Conservation (phyloP, 1,140 invertebrate species). For the Pemphigus obesinymphae region DNA sequence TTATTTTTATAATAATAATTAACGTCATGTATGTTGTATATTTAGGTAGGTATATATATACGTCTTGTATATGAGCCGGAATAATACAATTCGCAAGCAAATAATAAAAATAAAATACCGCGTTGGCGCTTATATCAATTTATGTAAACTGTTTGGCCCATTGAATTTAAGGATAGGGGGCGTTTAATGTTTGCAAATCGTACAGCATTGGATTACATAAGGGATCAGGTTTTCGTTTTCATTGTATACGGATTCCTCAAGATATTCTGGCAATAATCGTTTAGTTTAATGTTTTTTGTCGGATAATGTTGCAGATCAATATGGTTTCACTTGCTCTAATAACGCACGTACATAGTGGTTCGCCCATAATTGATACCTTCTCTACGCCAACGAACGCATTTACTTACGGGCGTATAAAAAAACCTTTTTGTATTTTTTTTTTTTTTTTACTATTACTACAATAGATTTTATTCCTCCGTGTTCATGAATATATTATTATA, state of each 20-base stretch:
- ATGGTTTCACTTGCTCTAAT: background rate
- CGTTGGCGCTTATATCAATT: background rate
- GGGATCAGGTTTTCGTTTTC: constrained; percentile 27
- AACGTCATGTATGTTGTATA: background rate
- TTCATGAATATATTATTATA: too few relatives aligned
- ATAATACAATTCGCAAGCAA: background rate
- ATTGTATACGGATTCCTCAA: background rate
- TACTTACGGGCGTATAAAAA: too few relatives aligned
- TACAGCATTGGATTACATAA: constrained; percentile 7
- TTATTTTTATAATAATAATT: background rate
- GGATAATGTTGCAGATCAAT: background rate
- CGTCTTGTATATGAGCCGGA: background rate
- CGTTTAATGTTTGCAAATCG: background rate
- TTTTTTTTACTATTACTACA: too few relatives aligned
- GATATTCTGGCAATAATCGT: constrained; percentile 30
- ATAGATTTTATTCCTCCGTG: too few relatives aligned
- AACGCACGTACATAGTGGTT: background rate
- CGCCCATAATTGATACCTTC: background rate
- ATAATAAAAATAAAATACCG: background rate
- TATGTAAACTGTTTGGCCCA: background rate
- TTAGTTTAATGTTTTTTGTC: constrained; percentile 9
- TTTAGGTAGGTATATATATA: too few relatives aligned
- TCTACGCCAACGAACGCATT: background rate
- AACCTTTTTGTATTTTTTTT: background rate
- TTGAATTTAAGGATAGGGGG: background rate